phyloP scores from a whole-genome alignment of 2,888 invertebrate species.

The Eledone cirrhosa region DNA sequence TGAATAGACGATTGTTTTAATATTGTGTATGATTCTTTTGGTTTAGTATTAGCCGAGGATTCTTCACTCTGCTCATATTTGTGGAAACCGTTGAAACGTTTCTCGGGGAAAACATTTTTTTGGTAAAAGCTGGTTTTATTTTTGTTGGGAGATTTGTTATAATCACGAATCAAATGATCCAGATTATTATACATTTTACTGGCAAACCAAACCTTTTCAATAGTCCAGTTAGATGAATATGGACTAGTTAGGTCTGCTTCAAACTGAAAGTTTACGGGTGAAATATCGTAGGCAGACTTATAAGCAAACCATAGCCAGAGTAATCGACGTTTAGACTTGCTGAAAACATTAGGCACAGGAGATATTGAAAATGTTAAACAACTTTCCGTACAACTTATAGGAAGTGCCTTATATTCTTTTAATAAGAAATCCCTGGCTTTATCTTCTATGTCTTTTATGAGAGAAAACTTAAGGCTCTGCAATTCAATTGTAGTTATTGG shows the following conservation, averaged over 20 bases:
- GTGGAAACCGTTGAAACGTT: no score
- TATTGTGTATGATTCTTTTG: slow-evolving; percentile 41
- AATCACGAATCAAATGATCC: slow-evolving; percentile 33
- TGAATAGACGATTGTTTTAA: slow-evolving; percentile 43
- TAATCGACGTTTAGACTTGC: slow-evolving; percentile 31
- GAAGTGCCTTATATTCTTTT: slow-evolving; percentile 34
- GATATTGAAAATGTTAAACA: slow-evolving; percentile 37
- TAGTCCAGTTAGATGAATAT: slow-evolving; percentile 32
- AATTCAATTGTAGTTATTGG: slow-evolving; percentile 37
- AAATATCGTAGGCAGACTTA: slow-evolving; percentile 40
- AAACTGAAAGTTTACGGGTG: slow-evolving; percentile 48
- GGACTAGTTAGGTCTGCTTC: slow-evolving; percentile 37
- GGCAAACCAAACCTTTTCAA: slow-evolving; percentile 42
- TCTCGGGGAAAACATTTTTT: not conserved
- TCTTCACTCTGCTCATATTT: not conserved
- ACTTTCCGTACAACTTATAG: slow-evolving; percentile 34
- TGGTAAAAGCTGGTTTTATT: not conserved
- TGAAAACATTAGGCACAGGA: slow-evolving; percentile 30
- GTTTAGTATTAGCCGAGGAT: slow-evolving; percentile 29
- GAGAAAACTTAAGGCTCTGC: slow-evolving; percentile 7
- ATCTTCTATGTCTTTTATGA: slow-evolving; percentile 33
- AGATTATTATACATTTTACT: slow-evolving; percentile 37
- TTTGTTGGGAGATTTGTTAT: not conserved
- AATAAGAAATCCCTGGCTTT: slow-evolving; percentile 33
- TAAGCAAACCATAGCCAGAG: slow-evolving; percentile 41